Percentiles rank a stretch among this genome's conserved stretches.
These are phyloP conservation scores for Alosa sapidissima DNA, from an alignment of 2,797 vertebrate species.

Conservation along the genomic window DNA sequence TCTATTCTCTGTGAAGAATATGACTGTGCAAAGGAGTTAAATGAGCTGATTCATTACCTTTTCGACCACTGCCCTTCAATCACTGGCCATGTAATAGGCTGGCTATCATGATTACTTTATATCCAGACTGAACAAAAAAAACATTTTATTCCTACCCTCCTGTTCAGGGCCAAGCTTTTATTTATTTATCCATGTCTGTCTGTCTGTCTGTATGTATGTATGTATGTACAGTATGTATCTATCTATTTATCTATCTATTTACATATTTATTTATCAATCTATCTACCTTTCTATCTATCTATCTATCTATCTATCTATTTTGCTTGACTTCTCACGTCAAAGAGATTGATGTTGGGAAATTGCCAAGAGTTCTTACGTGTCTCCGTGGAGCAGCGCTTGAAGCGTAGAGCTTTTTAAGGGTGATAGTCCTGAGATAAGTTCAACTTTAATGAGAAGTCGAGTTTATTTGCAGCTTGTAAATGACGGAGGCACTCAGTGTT, in stretches of 20 bases:
- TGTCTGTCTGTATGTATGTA: no score
- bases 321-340: conserved; percentile 29
- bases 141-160: neutral
- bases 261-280: neutral
- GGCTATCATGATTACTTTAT: neutral
- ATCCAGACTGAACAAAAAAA: neutral
- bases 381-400: neutral
- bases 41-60: neutral
- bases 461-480: conserved; percentile 14
- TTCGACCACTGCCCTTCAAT: neutral
- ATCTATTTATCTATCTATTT: neutral
- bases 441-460: neutral
- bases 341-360: conserved; percentile 19
- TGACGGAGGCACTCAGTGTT: neutral
- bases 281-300: neutral
- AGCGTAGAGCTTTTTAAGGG: neutral
- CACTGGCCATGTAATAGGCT: neutral
- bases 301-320: conserved; percentile 14
- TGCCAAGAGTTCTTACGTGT: neutral
- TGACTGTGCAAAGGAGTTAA: neutral
- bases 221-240: neutral
- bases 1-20: neutral
- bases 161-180: neutral
- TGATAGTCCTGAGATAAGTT: neutral
- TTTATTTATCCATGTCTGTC: neutral